A percentile compares a stretch with the other conserved stretches of the same genome.
Conservation (phyloP, 2,888 invertebrate genomes). For the Antheraea yamamai region DNA sequence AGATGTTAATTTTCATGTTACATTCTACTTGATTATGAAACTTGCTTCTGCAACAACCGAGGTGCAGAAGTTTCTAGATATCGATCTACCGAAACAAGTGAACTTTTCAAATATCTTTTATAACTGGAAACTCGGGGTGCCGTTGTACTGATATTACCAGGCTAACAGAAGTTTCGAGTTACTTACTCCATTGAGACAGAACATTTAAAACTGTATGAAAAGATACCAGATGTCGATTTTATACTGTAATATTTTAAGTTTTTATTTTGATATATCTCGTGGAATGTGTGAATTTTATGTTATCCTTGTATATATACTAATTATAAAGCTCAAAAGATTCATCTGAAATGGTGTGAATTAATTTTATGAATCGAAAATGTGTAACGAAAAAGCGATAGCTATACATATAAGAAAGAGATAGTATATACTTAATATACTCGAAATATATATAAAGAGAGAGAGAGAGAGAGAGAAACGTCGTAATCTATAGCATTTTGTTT, state of each 20-base stretch:
- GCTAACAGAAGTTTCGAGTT: constrained; percentile 14
- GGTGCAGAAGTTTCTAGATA: constrained; percentile 10
- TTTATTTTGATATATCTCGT: background rate
- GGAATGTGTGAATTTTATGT: too few relatives aligned
- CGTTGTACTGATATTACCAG: constrained; percentile 3
- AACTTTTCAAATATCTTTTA: constrained; percentile 16
- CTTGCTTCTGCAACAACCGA: background rate
- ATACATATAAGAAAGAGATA: too few relatives aligned
- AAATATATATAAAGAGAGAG: too few relatives aligned
- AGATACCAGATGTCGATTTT: background rate
- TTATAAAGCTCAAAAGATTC: too few relatives aligned
- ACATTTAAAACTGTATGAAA: constrained; percentile 8
- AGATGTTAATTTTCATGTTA: background rate
- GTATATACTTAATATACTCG: too few relatives aligned
- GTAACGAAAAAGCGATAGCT: too few relatives aligned
- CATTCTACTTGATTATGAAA: constrained; percentile 4
- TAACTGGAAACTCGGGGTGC: constrained; percentile 2
- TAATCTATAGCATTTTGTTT: too few relatives aligned
- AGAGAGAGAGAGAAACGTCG: too few relatives aligned
- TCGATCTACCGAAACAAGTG: background rate
- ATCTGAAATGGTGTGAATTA: too few relatives aligned
- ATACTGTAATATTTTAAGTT: background rate
- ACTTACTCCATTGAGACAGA: background rate
- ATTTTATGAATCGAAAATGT: too few relatives aligned
- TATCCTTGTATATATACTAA: too few relatives aligned